Evolutionary conservation across 2,888 invertebrate species (phyloP), one percentile per base, ranked within the genome.

Genomic region (Colletes collaris): DNA sequence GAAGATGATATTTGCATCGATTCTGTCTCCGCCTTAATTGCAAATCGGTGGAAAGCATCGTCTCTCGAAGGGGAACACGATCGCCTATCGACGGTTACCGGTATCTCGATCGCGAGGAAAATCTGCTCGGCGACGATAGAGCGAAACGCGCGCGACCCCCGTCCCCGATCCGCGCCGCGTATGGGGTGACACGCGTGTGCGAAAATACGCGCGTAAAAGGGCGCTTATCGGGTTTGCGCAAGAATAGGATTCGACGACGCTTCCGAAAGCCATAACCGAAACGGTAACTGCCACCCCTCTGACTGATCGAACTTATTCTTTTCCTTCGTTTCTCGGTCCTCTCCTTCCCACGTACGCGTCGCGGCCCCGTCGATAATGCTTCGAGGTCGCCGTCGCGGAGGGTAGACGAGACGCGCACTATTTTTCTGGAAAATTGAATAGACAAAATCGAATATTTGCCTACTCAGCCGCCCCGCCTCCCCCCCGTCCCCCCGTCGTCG

Each of bases 221-320:
- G 86, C 88, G 85, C 92, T 93, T 93, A 93, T 93, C 93, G 89
- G 91, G 92, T 92, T 92, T 92, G 92, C 92, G 91, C 93, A 93
- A 93, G 93, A 93, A 93, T 93, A 91, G 92, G 92, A 93, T 92
- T 92, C 92, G 89, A 88, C 90, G 89, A 89, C 79, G 92, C 92
- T 93, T 93, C 93, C 93, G 93, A 92, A 92, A 92, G 91, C 92
- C 92, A 93, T 93, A 93, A 93, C 92, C 93, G 92, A 92, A 92
- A 93, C 93, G 93, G 93, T 92, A 93, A 93, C 93, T 92, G 92
- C 91, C 92, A 90, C 91, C 91, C 62, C 90, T 89, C 91, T 89
- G 91, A 92, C 92, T 91, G 92, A 93, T 93, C 92, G 89, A 91
- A 91, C 92, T 91, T 91, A 91, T 92, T 92, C 92, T 91, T 89